phyloP scores from a whole-genome alignment of 1,140 invertebrate genomes.

The Doryteuthis pealeii region DNA sequence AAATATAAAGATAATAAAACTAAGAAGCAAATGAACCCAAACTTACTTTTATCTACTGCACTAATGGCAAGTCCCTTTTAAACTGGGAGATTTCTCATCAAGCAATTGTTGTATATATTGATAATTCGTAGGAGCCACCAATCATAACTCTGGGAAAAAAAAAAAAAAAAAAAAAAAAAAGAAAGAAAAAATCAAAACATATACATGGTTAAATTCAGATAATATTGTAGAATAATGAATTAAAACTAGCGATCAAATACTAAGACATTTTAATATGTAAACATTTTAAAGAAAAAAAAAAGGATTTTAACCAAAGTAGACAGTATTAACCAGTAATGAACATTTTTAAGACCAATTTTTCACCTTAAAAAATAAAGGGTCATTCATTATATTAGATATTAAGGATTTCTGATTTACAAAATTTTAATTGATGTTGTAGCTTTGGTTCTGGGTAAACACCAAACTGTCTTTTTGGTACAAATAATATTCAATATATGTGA shows the following conservation, averaged over 20 bases:
- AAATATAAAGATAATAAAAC: background rate
- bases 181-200: too few relatives aligned
- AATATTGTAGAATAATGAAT: background rate
- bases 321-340: background rate
- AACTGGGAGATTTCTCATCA: slow-evolving; percentile 70
- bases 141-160: slow-evolving; percentile 58
- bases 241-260: background rate
- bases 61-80: slow-evolving; percentile 69
- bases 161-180: too few relatives aligned
- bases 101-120: slow-evolving; percentile 72
- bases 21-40: background rate
- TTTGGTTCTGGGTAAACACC: too few relatives aligned
- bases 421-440: too few relatives aligned
- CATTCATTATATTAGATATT: too few relatives aligned
- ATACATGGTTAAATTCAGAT: too few relatives aligned
- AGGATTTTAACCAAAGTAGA: background rate
- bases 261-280: background rate
- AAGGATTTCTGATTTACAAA: too few relatives aligned
- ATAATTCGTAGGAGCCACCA: slow-evolving; percentile 78
- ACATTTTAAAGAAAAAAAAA: background rate
- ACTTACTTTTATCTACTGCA: slow-evolving; percentile 63
- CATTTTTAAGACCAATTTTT: background rate
- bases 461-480: too few relatives aligned
- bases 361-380: too few relatives aligned
- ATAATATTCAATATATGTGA: too few relatives aligned